Evolutionary conservation across 2,797 vertebrate genomes (phyloP), one percentile per base, ranked within the genome.

Genomic region (Eurystomus glaucurus): DNA sequence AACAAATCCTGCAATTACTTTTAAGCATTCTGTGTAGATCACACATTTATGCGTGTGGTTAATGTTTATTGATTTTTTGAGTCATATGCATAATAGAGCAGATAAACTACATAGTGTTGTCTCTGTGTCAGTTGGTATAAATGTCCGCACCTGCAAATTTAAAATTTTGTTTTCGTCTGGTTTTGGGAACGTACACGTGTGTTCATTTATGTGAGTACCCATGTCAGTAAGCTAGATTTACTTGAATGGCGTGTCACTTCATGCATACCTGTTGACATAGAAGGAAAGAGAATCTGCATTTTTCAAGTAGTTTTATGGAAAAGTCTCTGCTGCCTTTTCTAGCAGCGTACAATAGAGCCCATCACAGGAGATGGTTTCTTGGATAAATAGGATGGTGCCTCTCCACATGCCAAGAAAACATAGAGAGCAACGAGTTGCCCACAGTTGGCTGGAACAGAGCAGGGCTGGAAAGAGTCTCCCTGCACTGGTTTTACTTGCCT

Each of bases 1-100:
- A 84, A 93, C 86, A 95, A 94, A 96, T 85, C 82, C 88, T 88
- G 90, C 88, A 93, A 95, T 96, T 91, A 90, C 87, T 95, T 90
- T 78, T 70, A 71, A 78, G 61, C 65, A 43, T 93, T 92, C 93
- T 79, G 54, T 51, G 58, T 82, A 79, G 62, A 60, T 90, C 52
- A 31, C 39, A 1, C 12, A 0, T 93, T 84, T 76, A 46, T 60
- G 39, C 58, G 10, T 68, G 57, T 41, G 33, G 71, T 80, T 95
- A 89, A 83, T 80, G 70, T 90, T 93, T 79, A 65, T 43, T 88
- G 83, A 57, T 46, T 85, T 60, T 86, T 81, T 74, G 10, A 85
- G 70, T 60, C 41, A 17, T 65, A 48, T 58, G 93, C 70, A 22
- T 71, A 74, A 61, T 20, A n/a, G 35, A 48, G 37, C 28, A 68